A percentile compares a stretch with the other conserved stretches of the same genome.
These are phyloP conservation scores for Peromyscus attwateri DNA, from an alignment of 2,797 vertebrate genomes.

Conservation along the genomic window DNA sequence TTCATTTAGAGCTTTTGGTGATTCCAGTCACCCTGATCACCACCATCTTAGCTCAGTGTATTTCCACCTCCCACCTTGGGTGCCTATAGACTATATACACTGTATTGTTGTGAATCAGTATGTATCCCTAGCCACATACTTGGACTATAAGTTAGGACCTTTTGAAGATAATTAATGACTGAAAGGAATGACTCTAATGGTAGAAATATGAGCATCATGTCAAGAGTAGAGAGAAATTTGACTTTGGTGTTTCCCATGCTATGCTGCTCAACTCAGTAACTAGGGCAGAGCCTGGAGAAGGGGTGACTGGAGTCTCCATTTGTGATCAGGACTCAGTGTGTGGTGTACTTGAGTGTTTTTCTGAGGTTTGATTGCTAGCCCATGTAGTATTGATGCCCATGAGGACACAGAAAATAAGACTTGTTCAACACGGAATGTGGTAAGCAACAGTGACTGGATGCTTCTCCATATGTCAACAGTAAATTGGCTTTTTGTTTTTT, in stretches of 20 bases:
- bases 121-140: not conserved
- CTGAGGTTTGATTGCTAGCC: not conserved
- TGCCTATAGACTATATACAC: not conserved
- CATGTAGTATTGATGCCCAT: not conserved
- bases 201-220: not conserved
- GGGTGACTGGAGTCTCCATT: not conserved
- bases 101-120: not conserved
- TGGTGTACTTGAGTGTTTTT: not conserved
- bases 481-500: not conserved
- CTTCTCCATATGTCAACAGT: not conserved
- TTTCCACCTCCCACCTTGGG: conserved; percentile 23
- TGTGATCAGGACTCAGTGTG: not conserved
- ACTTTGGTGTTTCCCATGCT: conserved; percentile 16
- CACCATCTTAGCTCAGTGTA: conserved; percentile 37
- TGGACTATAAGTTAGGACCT: not conserved
- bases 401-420: not conserved
- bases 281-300: not conserved
- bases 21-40: not conserved
- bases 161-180: not conserved
- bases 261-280: not conserved
- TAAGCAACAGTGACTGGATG: not conserved
- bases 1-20: not conserved
- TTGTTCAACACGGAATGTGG: not conserved
- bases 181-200: not conserved
- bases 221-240: not conserved